Evolutionary conservation across 2,113 vertebrate species (phyloP), one percentile per base, ranked within the genome.

Genomic region (Paraplagusia blochii): DNA sequence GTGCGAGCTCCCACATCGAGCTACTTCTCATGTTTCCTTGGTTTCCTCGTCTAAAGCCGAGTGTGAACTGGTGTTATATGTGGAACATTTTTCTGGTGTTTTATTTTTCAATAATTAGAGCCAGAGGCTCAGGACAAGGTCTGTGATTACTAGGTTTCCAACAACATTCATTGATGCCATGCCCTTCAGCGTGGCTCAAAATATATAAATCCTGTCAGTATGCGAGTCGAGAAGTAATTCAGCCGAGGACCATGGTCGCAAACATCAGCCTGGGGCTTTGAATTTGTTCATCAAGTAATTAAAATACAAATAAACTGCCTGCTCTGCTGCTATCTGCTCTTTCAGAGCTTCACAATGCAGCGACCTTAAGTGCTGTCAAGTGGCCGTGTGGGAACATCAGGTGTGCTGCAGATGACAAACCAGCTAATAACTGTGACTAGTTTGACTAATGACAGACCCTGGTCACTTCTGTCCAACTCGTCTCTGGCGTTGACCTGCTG

Each of bases 401-500:
- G 19, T 17, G 49, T 38, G 44, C 9, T 44, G 39, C 70, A 77
- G 77, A 76, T 77, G 66, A 79, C 72, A 72, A 46, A 35, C 42
- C 0, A 15, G 8, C 76, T 84, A 85, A 88, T 83, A 80, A 88
- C 70, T 53, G 72, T 61, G 77, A 68, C 74, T 48, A 49, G 72
- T 63, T 46, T 44, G 53, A 62, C 68, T 87, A 88, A 88, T 87
- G 76, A 88, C 56, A 73, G 80, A 74, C 72, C 62, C 72, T 3
- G 44, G 70, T 80, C 81, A 66, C 66, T 69, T 68, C 18, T 58
- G 57, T 50, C 58, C 43, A n/a, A 52, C 12, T 45, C 65, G 72
- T 68, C 74, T 76, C 72, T 80, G 56, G 76, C 53, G 84, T 87
- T 87, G 84, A 84, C 81, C 81, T 53, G 40, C 59, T 59, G 76